Conservation (phyloP, 2,888 invertebrate genomes). For the Idaea dimidiata region DNA sequence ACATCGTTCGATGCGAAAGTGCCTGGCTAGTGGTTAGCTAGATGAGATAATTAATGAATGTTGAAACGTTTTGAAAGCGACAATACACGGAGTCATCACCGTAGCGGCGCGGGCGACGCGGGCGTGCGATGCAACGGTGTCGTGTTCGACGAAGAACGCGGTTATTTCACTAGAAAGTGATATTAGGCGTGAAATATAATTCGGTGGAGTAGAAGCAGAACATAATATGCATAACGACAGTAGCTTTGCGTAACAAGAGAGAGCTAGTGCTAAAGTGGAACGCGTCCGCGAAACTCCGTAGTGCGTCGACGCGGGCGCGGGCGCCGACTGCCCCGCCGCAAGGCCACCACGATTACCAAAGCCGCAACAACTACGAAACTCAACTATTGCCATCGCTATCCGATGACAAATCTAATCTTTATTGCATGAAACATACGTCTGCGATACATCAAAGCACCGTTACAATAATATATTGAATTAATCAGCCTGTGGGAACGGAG, state of each 20-base stretch:
- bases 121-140: constrained; percentile 6
- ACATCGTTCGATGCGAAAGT: not conserved
- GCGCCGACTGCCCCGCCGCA: constrained; percentile 54
- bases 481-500: not conserved
- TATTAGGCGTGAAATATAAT: constrained; percentile 61
- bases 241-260: constrained; percentile 80
- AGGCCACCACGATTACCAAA: constrained; percentile 51
- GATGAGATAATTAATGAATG: constrained; percentile 12
- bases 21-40: not conserved
- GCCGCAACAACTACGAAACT: not conserved
- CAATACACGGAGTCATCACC: constrained; percentile 23
- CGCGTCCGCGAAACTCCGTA: constrained; percentile 70
- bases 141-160: constrained; percentile 36
- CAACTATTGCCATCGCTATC: constrained; percentile 1
- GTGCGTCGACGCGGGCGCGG: constrained; percentile 29
- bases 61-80: constrained; percentile 29
- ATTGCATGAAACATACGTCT: not conserved
- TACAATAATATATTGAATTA: not conserved
- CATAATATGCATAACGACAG: constrained; percentile 77
- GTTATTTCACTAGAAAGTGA: constrained; percentile 65
- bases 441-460: not conserved
- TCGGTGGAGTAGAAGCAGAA: constrained; percentile 64
- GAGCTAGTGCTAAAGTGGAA: constrained; percentile 74
- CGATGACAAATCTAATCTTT: constrained; percentile 1
- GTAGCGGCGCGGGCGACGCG: constrained; percentile 5